phyloP scores from a whole-genome alignment of 2,113 vertebrate genomes.

The Synchiropus splendidus region DNA sequence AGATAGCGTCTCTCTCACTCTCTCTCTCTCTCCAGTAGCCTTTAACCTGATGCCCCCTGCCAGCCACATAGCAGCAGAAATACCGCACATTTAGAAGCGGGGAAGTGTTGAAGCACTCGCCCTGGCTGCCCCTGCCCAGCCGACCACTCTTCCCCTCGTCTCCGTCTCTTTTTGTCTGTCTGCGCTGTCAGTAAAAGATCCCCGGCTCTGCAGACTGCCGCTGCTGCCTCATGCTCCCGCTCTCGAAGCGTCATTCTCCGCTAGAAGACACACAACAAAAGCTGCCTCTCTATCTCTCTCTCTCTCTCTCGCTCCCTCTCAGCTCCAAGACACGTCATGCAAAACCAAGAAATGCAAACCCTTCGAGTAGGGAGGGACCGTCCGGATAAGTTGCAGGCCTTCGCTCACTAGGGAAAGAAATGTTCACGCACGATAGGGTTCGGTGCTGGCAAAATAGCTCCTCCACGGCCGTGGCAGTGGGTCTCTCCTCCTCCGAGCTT shows the following conservation, averaged over 20 bases:
- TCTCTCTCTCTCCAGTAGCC: slow-evolving; percentile 8
- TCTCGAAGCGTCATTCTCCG: slow-evolving; percentile 49
- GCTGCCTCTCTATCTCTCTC: slow-evolving; percentile 31
- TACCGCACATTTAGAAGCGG: slow-evolving; percentile 12
- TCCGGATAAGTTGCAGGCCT: slow-evolving; percentile 65
- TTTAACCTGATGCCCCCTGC: slow-evolving; percentile 61
- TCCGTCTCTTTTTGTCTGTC: slow-evolving; percentile 54
- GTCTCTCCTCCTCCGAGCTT: slow-evolving; percentile 62
- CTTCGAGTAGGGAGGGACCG: slow-evolving; percentile 54
- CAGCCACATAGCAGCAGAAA: slow-evolving; percentile 50
- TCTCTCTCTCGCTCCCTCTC: slow-evolving; percentile 1
- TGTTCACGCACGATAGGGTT: slow-evolving; percentile 44
- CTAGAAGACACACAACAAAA: slow-evolving; percentile 55
- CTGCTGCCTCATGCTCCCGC: slow-evolving; percentile 45
- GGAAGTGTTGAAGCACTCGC: slow-evolving; percentile 39
- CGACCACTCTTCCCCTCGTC: slow-evolving; percentile 51
- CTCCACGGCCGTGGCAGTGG: slow-evolving; percentile 51
- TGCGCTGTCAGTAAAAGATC: slow-evolving; percentile 61
- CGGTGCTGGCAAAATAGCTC: slow-evolving; percentile 63
- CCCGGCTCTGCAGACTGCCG: slow-evolving; percentile 47
- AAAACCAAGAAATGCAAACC: slow-evolving; percentile 63
- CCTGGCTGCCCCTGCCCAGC: slow-evolving; percentile 19
- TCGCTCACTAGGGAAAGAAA: slow-evolving; percentile 39
- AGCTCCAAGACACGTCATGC: slow-evolving; percentile 50
- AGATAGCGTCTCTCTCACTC: slow-evolving; percentile 26